Base-by-base conservation (phyloP, 1,140 invertebrate genomes). In the Neotoxoptera formosana region DNA sequence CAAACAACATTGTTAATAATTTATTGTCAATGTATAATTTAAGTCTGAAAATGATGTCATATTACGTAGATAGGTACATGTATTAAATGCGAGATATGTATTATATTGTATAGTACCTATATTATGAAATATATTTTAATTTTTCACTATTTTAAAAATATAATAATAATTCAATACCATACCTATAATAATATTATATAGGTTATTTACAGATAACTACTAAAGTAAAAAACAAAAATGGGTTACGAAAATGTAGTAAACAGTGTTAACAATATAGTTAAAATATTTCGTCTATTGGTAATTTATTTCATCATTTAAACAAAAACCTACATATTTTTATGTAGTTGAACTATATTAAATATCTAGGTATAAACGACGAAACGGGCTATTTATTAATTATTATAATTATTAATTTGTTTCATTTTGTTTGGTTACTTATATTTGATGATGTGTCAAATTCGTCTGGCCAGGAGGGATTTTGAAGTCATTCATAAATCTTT, bases 401-500 rank as follows among this genome's bases (percentile, higher is more conserved):
- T n/a, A 76, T n/a, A n/a, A n/a, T 76, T 76, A 76, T 76, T 36
- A 53, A 89, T 53, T 36, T 53, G 7, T 89, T 30, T 53, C n/a
- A 48, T n/a, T 88, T 56, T 56, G 51, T 41, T 89, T 41, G 23
- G 88, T 56, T 92, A 81, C 25, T 30, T 34, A 34, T 51, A 92
- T 83, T 48, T 48, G 41, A 81, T 76, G 90, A 92, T 83, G 48
- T 25, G 45, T 92, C 76, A 83, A 92, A 83, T 48, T 83, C 21
- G 47, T 92, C 67, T 92, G 47, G 60, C 90, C 90, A 83, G 90
- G 90, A 92, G 90, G 90, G 83, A 92, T 76, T 76, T 83, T 20
- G 20, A 92, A 83, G 76, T 83, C 67, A 92, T 92, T 92, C 90
- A 92, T 92, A 92, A 92, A 92, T 92, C 60, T 92, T 83, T 92